Evolutionary conservation across 2,113 vertebrate genomes (phyloP).

Genomic region (Astur gentilis): DNA sequence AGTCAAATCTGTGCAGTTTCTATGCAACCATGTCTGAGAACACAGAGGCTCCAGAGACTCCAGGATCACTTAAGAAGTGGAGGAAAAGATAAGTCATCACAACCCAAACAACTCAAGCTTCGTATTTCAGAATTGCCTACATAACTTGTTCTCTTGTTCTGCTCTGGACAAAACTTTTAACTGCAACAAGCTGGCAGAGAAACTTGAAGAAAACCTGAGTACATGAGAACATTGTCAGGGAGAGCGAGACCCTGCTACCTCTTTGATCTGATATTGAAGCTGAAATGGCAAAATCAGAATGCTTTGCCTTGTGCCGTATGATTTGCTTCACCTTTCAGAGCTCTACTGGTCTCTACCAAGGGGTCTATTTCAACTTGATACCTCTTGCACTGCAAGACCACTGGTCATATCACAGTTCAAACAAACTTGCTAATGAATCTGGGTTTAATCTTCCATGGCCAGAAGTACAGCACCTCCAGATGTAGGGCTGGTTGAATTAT

Average conservation of each 20-base stretch:
- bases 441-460: neutral
- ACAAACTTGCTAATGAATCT: neutral
- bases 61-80: neutral
- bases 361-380: neutral
- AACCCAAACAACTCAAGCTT: constrained; percentile 24
- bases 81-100: neutral
- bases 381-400: constrained; percentile 43
- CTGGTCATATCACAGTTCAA: neutral
- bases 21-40: neutral
- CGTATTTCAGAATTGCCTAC: neutral
- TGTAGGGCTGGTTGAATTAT: neutral
- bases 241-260: constrained; percentile 4
- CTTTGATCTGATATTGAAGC: constrained; percentile 9
- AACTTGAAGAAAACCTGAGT: constrained; percentile 43
- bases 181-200: neutral
- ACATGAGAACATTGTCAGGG: neutral
- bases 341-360: neutral
- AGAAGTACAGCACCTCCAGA: neutral
- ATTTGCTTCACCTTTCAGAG: neutral
- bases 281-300: neutral
- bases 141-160: constrained; percentile 19
- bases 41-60: constrained; percentile 9
- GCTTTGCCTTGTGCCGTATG: neutral
- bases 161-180: neutral
- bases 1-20: constrained; percentile 62